Evolutionary conservation across 2,888 invertebrate genomes (phyloP).

Genomic region (Cancer borealis): DNA sequence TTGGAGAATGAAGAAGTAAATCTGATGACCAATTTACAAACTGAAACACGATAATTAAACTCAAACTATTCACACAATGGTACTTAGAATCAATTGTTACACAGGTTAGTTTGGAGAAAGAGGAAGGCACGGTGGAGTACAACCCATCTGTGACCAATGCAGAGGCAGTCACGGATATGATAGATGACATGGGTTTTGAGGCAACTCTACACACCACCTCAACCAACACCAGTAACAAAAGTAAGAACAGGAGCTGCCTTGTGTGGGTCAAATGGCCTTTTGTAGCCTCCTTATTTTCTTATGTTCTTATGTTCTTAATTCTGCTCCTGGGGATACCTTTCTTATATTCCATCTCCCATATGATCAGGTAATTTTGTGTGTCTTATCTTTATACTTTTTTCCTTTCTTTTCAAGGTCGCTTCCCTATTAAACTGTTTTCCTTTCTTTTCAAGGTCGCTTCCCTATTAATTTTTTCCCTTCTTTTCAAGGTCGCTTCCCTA

Average conservation of each 20-base stretch:
- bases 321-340: too few species aligned
- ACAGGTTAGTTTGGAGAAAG: conserved; percentile 83
- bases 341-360: too few species aligned
- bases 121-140: conserved; percentile 85
- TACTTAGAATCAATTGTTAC: not conserved
- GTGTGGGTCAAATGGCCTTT: too few species aligned
- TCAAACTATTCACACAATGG: not conserved
- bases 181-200: conserved; percentile 91
- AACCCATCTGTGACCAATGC: conserved; percentile 82
- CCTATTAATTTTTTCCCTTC: not conserved
- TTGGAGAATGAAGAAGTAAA: too few species aligned
- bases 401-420: not conserved
- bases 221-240: conserved; percentile 41
- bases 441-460: not conserved
- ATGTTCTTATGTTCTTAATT: not conserved
- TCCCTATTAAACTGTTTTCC: not conserved
- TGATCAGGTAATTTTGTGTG: too few species aligned
- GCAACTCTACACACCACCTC: conserved; percentile 80
- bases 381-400: not conserved
- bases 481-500: not conserved
- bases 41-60: too few species aligned
- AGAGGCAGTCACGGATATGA: conserved; percentile 84
- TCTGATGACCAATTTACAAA: too few species aligned
- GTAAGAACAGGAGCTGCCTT: conserved; percentile 32
- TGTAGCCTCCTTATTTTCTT: too few species aligned